These are phyloP conservation scores for Triplophysa yarkandensis DNA, from an alignment of 2,797 vertebrate species.

Conservation along the genomic window DNA sequence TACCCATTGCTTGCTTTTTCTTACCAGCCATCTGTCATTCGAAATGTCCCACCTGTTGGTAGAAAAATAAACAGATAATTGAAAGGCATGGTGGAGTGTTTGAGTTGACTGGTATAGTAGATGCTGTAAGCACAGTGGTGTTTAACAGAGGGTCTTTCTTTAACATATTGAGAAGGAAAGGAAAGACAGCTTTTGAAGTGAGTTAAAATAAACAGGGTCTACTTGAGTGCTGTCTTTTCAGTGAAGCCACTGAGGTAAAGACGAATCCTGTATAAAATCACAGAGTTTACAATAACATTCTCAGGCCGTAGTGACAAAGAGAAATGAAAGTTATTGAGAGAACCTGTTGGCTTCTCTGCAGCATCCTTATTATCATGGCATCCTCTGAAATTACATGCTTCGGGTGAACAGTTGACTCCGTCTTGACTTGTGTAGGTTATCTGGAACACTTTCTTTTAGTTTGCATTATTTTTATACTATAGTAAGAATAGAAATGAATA, in stretches of 20 bases:
- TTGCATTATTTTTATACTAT: slow-evolving; percentile 17
- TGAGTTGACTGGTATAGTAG: background rate
- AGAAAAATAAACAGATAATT: slow-evolving; percentile 65
- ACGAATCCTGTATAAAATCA: background rate
- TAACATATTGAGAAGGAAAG: slow-evolving; percentile 64
- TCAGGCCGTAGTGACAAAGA: background rate
- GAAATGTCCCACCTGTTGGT: slow-evolving; percentile 40
- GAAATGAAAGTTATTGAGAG: slow-evolving; percentile 1
- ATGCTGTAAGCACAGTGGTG: slow-evolving; percentile 2
- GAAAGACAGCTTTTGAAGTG: slow-evolving; percentile 31
- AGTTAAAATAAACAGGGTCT: slow-evolving; percentile 30
- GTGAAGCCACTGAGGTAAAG: slow-evolving; percentile 23
- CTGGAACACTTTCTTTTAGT: slow-evolving; percentile 12
- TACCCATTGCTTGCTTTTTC: background rate
- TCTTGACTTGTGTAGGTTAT: slow-evolving; percentile 15
- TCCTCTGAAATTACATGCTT: background rate
- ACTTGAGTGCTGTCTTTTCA: slow-evolving; percentile 17
- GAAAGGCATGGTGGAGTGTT: slow-evolving; percentile 15
- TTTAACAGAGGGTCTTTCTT: slow-evolving; percentile 57
- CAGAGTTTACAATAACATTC: slow-evolving; percentile 20
- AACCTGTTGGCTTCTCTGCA: slow-evolving; percentile 8
- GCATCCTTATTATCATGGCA: slow-evolving; percentile 6
- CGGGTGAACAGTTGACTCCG: background rate
- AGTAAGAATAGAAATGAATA: background rate
- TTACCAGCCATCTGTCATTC: slow-evolving; percentile 10